These are phyloP conservation scores for Zosterops lateralis DNA, from an alignment of 2,113 vertebrate species.

Conservation along the genomic window DNA sequence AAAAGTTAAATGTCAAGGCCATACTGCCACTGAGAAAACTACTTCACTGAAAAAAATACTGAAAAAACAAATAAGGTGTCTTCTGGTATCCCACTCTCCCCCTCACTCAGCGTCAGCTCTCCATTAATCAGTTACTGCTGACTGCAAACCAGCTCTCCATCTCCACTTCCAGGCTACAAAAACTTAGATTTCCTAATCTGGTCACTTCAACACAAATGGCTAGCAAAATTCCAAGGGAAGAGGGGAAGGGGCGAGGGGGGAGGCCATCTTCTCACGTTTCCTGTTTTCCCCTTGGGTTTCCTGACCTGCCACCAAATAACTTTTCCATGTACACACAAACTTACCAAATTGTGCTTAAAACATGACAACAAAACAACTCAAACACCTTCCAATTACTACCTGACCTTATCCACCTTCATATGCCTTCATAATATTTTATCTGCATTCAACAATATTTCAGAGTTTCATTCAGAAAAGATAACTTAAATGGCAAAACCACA, in stretches of 20 bases:
- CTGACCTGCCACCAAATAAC: neutral
- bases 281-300: neutral
- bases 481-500: neutral
- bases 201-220: neutral
- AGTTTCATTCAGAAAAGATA: neutral
- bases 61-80: neutral
- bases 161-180: neutral
- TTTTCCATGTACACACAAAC: accelerated
- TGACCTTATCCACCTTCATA: neutral
- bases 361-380: neutral
- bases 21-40: neutral
- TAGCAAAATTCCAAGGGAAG: neutral
- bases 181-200: accelerated
- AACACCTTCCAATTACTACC: neutral
- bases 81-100: neutral
- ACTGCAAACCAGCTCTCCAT: neutral
- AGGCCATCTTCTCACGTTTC: accelerated
- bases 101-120: neutral
- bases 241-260: accelerated
- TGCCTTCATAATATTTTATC: accelerated
- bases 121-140: too few species aligned
- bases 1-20: neutral
- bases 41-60: neutral
- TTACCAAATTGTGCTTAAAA: neutral
- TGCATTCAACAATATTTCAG: neutral